Conservation (phyloP, 2,797 vertebrate genomes). For the Miichthys miiuy region DNA sequence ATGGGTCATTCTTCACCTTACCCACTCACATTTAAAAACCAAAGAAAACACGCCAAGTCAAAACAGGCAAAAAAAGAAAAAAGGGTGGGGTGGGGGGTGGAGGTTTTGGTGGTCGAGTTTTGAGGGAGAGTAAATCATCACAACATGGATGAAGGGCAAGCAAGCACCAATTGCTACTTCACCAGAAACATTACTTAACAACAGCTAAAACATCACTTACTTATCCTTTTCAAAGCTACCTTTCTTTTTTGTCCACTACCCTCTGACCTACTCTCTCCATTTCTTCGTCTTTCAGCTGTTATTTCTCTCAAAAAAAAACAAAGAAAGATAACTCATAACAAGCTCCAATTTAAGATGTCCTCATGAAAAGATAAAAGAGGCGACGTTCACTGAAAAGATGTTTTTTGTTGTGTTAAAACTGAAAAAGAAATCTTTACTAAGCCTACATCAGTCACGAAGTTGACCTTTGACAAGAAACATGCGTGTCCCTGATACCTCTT, state of each 20-base stretch:
- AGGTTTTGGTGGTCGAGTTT: constrained; percentile 45
- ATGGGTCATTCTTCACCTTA: constrained; percentile 60
- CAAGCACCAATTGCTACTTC: constrained; percentile 60
- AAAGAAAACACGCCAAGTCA: constrained; percentile 26
- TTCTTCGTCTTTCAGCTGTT: constrained; percentile 54
- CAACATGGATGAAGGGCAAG: constrained; percentile 59
- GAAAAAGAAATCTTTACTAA: constrained; percentile 47
- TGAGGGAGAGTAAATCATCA: constrained; percentile 55
- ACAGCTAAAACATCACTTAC: constrained; percentile 77
- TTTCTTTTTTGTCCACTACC: constrained; percentile 29
- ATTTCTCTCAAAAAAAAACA: constrained; percentile 30
- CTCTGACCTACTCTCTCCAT: constrained; percentile 46
- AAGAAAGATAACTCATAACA: constrained; percentile 29
- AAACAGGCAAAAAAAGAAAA: constrained; percentile 42
- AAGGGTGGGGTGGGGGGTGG: background rate
- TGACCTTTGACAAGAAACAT: constrained; percentile 55
- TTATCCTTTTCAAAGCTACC: constrained; percentile 54
- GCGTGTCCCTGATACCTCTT: constrained; percentile 55
- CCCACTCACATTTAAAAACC: constrained; percentile 44
- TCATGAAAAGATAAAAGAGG: constrained; percentile 30
- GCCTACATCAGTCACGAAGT: constrained; percentile 41
- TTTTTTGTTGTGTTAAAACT: constrained; percentile 51
- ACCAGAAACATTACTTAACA: constrained; percentile 62
- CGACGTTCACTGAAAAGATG: constrained; percentile 36
- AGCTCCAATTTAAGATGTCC: constrained; percentile 37